These are phyloP conservation scores for Tetragonula carbonaria DNA, from an alignment of 2,888 invertebrate genomes.

Conservation along the genomic window DNA sequence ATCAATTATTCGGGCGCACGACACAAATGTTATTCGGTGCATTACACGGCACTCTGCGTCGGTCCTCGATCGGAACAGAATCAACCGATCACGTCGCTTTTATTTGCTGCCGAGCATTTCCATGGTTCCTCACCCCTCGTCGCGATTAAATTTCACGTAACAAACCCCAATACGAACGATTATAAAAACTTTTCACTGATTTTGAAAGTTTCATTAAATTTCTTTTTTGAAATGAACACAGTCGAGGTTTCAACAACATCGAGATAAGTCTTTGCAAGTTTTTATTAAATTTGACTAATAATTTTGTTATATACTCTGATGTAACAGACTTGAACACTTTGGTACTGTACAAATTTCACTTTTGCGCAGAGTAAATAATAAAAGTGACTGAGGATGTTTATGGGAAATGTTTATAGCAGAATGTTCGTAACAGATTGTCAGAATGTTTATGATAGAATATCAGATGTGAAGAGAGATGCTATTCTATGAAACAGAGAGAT, in stretches of 20 bases:
- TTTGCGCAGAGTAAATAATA: no score
- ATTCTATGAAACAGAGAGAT: no score
- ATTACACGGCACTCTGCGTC: conserved; percentile 31
- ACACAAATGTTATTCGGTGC: conserved; percentile 62
- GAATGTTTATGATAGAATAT: no score
- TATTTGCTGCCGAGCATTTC: conserved; percentile 7
- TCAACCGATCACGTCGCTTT: conserved; percentile 30
- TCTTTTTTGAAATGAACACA: neutral
- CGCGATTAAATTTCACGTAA: neutral
- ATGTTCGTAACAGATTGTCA: no score
- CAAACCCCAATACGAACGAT: neutral
- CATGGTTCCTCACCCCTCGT: neutral
- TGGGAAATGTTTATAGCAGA: no score
- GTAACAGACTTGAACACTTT: neutral
- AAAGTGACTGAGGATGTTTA: no score
- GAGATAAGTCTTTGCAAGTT: neutral
- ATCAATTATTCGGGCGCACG: conserved; percentile 60
- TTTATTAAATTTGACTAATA: neutral
- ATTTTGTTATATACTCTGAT: neutral
- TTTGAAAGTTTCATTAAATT: neutral
- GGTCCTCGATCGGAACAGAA: conserved; percentile 9
- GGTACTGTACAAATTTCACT: no score
- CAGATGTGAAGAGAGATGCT: no score
- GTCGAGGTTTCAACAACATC: neutral
- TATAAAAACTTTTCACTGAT: neutral